Base-by-base conservation (phyloP, 2,888 invertebrate species). In the Ashinkailepas kermadecensis region DNA sequence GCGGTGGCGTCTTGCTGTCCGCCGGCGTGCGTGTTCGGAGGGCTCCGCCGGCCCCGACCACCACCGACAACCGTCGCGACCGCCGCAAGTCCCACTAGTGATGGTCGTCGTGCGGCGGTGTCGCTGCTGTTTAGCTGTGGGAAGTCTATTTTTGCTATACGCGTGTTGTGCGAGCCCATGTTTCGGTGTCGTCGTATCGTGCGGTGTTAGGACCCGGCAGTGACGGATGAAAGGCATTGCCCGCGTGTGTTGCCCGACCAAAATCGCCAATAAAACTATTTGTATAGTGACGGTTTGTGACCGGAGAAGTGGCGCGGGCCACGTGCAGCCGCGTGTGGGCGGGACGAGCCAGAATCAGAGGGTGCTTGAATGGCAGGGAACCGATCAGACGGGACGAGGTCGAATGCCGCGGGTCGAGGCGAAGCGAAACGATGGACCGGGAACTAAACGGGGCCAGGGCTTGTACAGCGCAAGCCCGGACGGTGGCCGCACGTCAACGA, bases 251-350 rank as follows among this genome's bases (percentile, higher is more conserved):
- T 54, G 74, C 21, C 56, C 74, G 74, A 74, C 74, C 74, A 74
- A 74, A 74, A 74, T 56, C 56, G 74, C 56, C 74, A 74, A 74
- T 74, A 74, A 74, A 74, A 25, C 74, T 74, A 54, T 74, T 74
- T 74, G 74, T 74, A 74, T 74, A 64, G 23, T 21, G 23, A n/a
- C 39, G 39, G 39, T 39, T 39, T 39, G 39, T 39, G 39, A 4
- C 39, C 39, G 39, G 39, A 39, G 39, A 4, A 39, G 39, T 4
- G 39, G 1, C 39, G 39, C 39, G 39, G 2, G 4, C 39, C 39
- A 39, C 39, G 39, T 39, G 39, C 2, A 39, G 39, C 39, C 39
- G 39, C 39, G 39, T 39, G 39, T 3, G 2, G 39, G 39, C 39
- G 39, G 39, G 39, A 39, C 39, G 39, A 39, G 39, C 39, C 39